Evolutionary conservation across 2,888 invertebrate genomes (phyloP), one percentile per base, ranked within the genome.

Genomic region (Drosophila nr. perissopoda): DNA sequence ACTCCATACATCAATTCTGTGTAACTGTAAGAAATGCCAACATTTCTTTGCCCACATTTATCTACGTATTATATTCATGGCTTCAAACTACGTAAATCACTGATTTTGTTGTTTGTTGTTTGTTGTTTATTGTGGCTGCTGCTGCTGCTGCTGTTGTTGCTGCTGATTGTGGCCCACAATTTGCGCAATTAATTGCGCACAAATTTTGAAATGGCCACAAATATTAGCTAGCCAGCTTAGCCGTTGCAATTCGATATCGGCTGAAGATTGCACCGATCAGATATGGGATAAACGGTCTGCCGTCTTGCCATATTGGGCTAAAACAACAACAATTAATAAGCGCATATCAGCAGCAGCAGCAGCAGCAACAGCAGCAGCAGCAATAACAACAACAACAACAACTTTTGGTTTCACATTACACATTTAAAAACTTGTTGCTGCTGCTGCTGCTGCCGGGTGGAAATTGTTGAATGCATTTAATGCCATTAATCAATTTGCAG

Each of bases 401-500:
- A 71, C 70, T 75, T 81, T 81, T 79, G 74, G 89, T 83, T 79
- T 83, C 88, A 73, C 85, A 84, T 83, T 88, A 88, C 88, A 81
- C 58, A 62, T 60, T 63, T 68, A 69, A 77, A 73, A 80, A 76
- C 69, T 60, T 76, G 78, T 72, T 76, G 77, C 66, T 38, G 34
- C 13, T 10, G 76, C 60, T n/a, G n/a, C n/a, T 34, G 75, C 73
- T 79, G 77, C 66, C 71, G 80, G 66, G 65, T 82, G 84, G 74
- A 87, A 87, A 85, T 87, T 85, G 89, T 82, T 89, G 81, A 79
- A 89, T 83, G 71, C 84, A 82, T 86, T 84, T 87, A 76, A 74
- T 71, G 82, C 89, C 89, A 89, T 86, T 86, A 84, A 86, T 86
- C 85, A 86, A 87, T 86, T 82, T 84, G 81, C 74, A 72, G 83